Evolutionary conservation across 2,888 invertebrate genomes (phyloP).

Genomic region (Campoletis raptor): DNA sequence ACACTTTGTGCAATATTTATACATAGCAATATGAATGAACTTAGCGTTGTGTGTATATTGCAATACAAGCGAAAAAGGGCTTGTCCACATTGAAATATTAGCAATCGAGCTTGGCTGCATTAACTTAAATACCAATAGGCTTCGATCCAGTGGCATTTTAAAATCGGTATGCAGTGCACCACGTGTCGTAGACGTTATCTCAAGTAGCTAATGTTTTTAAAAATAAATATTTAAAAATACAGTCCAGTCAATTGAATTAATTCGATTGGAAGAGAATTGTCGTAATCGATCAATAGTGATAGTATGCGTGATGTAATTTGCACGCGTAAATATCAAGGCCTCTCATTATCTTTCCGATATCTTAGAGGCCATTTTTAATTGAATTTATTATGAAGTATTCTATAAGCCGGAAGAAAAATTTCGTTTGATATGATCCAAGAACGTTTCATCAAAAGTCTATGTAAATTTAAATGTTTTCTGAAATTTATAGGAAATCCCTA

Average conservation of each 20-base stretch:
- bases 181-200: constrained; percentile 22
- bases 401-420: constrained; percentile 24
- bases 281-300: constrained; percentile 36
- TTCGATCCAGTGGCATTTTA: constrained; percentile 42
- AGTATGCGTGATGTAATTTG: background rate
- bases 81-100: constrained; percentile 44
- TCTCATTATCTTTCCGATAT: constrained; percentile 35
- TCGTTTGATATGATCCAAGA: background rate
- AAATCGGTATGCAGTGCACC: constrained; percentile 11
- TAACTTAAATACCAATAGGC: constrained; percentile 46
- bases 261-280: constrained; percentile 34
- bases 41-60: background rate
- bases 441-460: background rate
- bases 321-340: constrained; percentile 56
- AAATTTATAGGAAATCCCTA: background rate
- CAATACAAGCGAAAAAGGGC: constrained; percentile 27
- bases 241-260: constrained; percentile 4
- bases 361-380: constrained; percentile 46
- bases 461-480: background rate
- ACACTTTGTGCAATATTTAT: background rate
- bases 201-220: constrained; percentile 13
- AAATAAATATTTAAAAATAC: constrained; percentile 13
- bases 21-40: background rate
- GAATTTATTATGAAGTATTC: background rate
- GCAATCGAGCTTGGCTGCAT: constrained; percentile 27